phyloP scores from a whole-genome alignment of 2,888 invertebrate species.

The Caenorhabditis sinica region DNA sequence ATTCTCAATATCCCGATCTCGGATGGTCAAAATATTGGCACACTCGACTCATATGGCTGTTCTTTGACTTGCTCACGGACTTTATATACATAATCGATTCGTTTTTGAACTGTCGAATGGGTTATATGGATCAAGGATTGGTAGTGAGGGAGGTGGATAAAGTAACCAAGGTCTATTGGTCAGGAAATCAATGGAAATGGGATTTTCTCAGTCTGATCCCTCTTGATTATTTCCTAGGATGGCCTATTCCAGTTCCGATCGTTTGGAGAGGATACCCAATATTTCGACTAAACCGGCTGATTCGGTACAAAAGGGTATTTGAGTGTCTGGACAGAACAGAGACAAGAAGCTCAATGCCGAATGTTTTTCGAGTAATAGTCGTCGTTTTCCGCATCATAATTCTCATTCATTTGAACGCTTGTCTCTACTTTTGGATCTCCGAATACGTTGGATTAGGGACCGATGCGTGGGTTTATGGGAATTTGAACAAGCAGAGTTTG shows the following conservation, averaged over 20 bases:
- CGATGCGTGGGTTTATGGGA: slow-evolving; percentile 84
- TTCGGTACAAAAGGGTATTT: slow-evolving; percentile 89
- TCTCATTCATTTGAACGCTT: slow-evolving; percentile 84
- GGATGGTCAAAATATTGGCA: slow-evolving; percentile 68
- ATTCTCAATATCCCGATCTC: slow-evolving; percentile 55
- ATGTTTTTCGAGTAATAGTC: slow-evolving; percentile 85
- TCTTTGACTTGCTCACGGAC: slow-evolving; percentile 92
- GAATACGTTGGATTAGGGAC: slow-evolving; percentile 83
- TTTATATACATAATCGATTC: slow-evolving; percentile 92
- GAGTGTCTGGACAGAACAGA: slow-evolving; percentile 97
- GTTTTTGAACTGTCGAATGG: slow-evolving; percentile 92
- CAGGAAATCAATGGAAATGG: slow-evolving; percentile 86
- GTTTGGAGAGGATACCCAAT: slow-evolving; percentile 57
- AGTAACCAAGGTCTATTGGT: slow-evolving; percentile 89
- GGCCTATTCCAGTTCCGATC: slow-evolving; percentile 55
- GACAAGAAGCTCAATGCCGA: slow-evolving; percentile 94
- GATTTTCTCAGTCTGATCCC: slow-evolving; percentile 76
- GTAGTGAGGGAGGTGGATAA: slow-evolving; percentile 90
- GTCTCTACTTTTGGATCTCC: slow-evolving; percentile 83
- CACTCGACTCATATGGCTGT: slow-evolving; percentile 88
- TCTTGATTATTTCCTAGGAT: slow-evolving; percentile 73
- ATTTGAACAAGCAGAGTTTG: slow-evolving; percentile 81
- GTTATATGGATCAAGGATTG: slow-evolving; percentile 96
- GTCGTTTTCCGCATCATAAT: slow-evolving; percentile 81
- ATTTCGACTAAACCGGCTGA: slow-evolving; percentile 90